Percentiles rank a stretch among this genome's conserved stretches.
Evolutionary conservation across 2,888 invertebrate species (phyloP).

Genomic region (Automeris io): DNA sequence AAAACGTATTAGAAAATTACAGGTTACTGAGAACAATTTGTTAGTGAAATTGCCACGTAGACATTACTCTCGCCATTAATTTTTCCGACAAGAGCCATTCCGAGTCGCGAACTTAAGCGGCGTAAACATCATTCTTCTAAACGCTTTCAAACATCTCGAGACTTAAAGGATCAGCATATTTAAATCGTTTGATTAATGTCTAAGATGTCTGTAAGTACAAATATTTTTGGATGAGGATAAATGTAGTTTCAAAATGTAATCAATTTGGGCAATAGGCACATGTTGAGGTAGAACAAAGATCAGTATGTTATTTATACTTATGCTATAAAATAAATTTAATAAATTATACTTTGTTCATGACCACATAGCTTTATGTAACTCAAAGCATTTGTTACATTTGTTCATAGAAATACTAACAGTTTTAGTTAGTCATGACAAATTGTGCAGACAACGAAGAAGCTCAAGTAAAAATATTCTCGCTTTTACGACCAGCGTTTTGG

Average conservation of each 20-base stretch:
- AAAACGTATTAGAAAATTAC: conserved; percentile 34
- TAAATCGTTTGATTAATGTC: conserved; percentile 48
- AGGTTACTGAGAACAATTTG: conserved; percentile 37
- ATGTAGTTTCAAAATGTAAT: background rate
- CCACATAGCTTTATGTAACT: no score
- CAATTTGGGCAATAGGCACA: background rate
- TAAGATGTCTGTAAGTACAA: conserved; percentile 6
- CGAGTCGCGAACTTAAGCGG: conserved; percentile 37
- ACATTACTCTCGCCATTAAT: conserved; percentile 45
- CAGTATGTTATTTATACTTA: background rate
- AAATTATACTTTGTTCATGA: no score
- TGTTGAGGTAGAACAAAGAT: background rate
- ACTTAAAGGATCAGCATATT: conserved; percentile 46
- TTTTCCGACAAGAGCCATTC: conserved; percentile 48
- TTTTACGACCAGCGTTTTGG: conserved; percentile 19
- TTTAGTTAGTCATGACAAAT: conserved; percentile 27
- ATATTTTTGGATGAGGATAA: background rate
- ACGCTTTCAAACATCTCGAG: conserved; percentile 32
- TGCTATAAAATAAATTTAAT: background rate
- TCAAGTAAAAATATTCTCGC: conserved; percentile 33
- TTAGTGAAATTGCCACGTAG: conserved; percentile 37
- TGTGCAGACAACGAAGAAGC: conserved; percentile 35
- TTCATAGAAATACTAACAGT: background rate
- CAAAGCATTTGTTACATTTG: conserved; percentile 1
- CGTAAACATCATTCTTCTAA: conserved; percentile 44